Evolutionary conservation across 2,888 invertebrate genomes (phyloP).

Genomic region (Scaeva pyrastri): DNA sequence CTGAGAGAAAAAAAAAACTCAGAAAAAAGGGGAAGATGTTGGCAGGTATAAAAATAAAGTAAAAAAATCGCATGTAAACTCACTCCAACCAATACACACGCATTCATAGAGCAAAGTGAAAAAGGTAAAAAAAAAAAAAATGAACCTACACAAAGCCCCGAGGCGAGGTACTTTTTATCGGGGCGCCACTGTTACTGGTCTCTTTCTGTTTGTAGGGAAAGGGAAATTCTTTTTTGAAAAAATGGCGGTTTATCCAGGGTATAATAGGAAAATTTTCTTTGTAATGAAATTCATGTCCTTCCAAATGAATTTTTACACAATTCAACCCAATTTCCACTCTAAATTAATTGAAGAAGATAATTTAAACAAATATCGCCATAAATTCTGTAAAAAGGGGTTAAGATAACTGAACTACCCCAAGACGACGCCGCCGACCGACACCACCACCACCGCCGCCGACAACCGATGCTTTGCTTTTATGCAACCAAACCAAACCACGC

Average conservation of each 20-base stretch:
- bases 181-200: constrained; percentile 50
- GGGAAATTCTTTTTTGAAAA: constrained; percentile 57
- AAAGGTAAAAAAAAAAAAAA: not conserved
- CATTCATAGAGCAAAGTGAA: too few species aligned
- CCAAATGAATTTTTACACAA: not conserved
- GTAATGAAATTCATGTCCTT: not conserved
- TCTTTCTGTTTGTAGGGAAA: constrained; percentile 8
- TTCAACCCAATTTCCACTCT: not conserved
- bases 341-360: too few species aligned
- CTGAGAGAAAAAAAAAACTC: not conserved
- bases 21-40: constrained; percentile 6
- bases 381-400: constrained; percentile 32
- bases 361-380: not conserved
- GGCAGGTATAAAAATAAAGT: not conserved
- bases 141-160: not conserved
- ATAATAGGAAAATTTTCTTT: constrained; percentile 32
- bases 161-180: constrained; percentile 1
- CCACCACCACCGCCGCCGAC: not conserved
- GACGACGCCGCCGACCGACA: constrained; percentile 40
- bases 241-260: constrained; percentile 64
- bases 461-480: constrained; percentile 55
- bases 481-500: constrained; percentile 55
- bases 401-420: constrained; percentile 53
- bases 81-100: not conserved
- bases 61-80: constrained; percentile 5